phyloP scores from a whole-genome alignment of 1,140 invertebrate genomes.

The Philopotamus ludificatus region DNA sequence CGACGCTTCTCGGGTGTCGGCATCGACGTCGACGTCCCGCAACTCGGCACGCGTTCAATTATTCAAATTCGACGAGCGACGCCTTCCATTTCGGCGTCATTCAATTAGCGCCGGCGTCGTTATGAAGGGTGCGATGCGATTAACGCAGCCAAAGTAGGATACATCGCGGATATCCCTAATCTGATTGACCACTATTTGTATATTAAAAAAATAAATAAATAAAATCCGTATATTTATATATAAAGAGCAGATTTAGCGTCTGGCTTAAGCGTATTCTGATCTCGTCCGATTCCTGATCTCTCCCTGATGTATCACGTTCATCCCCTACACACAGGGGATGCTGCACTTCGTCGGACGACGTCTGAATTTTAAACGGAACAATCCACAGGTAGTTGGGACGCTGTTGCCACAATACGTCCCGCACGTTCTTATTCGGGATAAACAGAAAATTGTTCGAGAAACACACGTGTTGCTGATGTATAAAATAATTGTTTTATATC shows the following conservation, averaged over 20 bases:
- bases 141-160: neutral
- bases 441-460: no score
- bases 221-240: neutral
- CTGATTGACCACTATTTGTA: neutral
- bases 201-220: neutral
- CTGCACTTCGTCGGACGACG: slow-evolving; percentile 8
- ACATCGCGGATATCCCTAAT: neutral
- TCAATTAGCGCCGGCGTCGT: neutral
- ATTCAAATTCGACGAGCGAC: no score
- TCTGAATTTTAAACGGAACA: slow-evolving; percentile 18
- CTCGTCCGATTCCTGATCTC: slow-evolving; percentile 14
- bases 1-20: no score
- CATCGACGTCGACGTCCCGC: no score
- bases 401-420: neutral
- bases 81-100: no score
- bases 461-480: no score
- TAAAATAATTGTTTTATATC: no score
- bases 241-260: neutral
- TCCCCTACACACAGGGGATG: neutral
- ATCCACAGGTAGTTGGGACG: slow-evolving; percentile 15
- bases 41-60: no score
- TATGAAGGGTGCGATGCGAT: neutral
- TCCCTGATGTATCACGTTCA: slow-evolving; percentile 8
- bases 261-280: neutral
- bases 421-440: no score